A percentile compares a stretch with the other conserved stretches of the same genome.
These are phyloP conservation scores for Andrena cerasifolii DNA, from an alignment of 1,140 invertebrate genomes.

Conservation along the genomic window DNA sequence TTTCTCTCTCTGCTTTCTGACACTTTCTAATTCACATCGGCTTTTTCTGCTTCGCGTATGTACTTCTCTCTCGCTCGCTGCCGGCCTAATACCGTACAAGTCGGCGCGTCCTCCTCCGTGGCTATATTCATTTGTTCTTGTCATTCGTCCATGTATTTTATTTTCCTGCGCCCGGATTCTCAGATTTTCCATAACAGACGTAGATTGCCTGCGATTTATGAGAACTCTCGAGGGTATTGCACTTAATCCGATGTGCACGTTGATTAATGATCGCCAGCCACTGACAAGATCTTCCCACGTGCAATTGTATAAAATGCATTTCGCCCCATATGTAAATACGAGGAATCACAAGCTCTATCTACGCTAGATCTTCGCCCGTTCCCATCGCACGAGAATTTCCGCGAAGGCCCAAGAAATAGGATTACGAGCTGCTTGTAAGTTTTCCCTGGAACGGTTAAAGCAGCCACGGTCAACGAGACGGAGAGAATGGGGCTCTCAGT, in stretches of 20 bases:
- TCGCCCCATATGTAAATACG: background rate
- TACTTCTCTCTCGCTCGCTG: background rate
- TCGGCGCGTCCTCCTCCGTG: background rate
- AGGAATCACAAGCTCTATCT: background rate
- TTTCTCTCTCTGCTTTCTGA: background rate
- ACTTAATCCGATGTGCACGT: background rate
- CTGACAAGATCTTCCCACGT: background rate
- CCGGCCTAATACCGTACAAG: background rate
- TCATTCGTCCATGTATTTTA: background rate
- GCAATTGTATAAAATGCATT: background rate
- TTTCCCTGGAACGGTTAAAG: too few species aligned
- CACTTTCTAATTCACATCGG: conserved; percentile 2
- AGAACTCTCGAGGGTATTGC: background rate
- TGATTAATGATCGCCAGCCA: conserved; percentile 4
- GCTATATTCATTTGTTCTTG: background rate
- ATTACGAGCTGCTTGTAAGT: too few species aligned
- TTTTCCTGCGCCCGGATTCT: conserved; percentile 1
- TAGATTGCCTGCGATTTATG: conserved; percentile 9
- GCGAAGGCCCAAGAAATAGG: too few species aligned
- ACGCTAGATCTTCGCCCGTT: too few species aligned
- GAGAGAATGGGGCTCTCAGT: too few species aligned
- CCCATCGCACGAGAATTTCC: too few species aligned
- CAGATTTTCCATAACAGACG: background rate
- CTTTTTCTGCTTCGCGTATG: conserved; percentile 3
- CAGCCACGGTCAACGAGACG: too few species aligned